phyloP scores from a whole-genome alignment of 2,113 vertebrate genomes.

The Microtus montanus region DNA sequence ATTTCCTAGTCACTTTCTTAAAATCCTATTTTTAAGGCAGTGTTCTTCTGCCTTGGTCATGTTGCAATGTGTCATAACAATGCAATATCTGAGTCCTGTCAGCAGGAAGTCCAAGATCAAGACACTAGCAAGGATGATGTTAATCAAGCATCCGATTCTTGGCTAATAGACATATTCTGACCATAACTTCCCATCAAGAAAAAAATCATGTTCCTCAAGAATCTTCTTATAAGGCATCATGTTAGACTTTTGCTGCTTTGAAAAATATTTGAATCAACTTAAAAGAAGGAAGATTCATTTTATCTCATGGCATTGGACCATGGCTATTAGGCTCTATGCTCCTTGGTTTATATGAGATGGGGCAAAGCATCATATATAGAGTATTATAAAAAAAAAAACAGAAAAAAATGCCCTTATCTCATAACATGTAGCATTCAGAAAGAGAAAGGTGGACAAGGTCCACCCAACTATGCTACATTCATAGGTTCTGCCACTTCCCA shows the following conservation, averaged over 20 bases:
- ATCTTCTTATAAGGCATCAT: background rate
- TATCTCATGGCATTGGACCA: background rate
- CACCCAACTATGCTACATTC: background rate
- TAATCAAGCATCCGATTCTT: background rate
- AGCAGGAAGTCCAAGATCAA: background rate
- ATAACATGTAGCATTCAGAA: background rate
- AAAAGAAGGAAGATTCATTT: background rate
- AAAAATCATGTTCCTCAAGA: background rate
- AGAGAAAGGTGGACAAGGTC: no score
- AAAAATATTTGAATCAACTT: background rate
- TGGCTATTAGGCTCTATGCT: background rate
- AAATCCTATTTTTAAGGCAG: background rate
- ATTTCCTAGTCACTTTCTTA: background rate
- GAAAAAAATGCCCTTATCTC: background rate
- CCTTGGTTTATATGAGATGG: no score
- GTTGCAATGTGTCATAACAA: background rate
- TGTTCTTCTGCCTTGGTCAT: background rate
- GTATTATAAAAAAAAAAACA: background rate
- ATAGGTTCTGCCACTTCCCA: background rate
- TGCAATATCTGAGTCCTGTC: background rate
- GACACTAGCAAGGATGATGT: rapidly evolving
- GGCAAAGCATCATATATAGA: background rate
- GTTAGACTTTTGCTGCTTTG: background rate
- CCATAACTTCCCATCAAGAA: background rate
- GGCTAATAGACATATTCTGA: background rate